Base-by-base conservation (phyloP, 2,888 invertebrate genomes). In the Platycheirus rosarum region DNA sequence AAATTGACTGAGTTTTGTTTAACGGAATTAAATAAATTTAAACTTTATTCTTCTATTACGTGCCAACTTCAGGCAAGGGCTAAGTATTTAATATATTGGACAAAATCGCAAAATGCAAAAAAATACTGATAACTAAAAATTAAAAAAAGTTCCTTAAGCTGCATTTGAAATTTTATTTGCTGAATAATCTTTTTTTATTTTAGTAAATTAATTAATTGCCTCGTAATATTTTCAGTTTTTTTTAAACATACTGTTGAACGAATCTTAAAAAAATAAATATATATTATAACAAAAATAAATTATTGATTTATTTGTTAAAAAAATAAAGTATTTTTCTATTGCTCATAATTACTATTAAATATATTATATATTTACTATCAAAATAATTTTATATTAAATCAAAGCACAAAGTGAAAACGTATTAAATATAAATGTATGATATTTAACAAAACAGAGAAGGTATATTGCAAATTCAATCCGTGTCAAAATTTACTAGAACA, bases 251-350 rank as follows among this genome's bases (percentile, higher is more conserved):
- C 57, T 68, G 46, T 70, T 48, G 62, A 75, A 80, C 75, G 75
- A 76, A 80, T 75, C 42, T 75, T 75, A 35, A 65, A 37, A 57
- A 13, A n/a, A n/a, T n/a, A n/a, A n/a, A n/a, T n/a, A n/a, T n/a
- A 68, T 51, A 63, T 26, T 53, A 66, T 78, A 63, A 69, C 46
- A 46, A 29, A 29, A 46, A 51, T 51, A 37, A 23, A 35, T 46
- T 57, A 48, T 71, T 40, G 48, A 63, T 70, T 71, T 65, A 71
- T 75, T 62, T 66, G 60, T 80, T 76, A 42, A 46, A 29, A 60
- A 29, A 40, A 69, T 40, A 70, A 68, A 16, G 80, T 80, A 80
- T 80, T 80, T 80, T 80, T 80, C 80, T 75, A 80, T 65, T 49
- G 44, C 26, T 69, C 37, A n/a, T n/a, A n/a, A n/a, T 51, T 44